Evolutionary conservation across 1,140 invertebrate genomes (phyloP).

Genomic region (Papilio xuthus): DNA sequence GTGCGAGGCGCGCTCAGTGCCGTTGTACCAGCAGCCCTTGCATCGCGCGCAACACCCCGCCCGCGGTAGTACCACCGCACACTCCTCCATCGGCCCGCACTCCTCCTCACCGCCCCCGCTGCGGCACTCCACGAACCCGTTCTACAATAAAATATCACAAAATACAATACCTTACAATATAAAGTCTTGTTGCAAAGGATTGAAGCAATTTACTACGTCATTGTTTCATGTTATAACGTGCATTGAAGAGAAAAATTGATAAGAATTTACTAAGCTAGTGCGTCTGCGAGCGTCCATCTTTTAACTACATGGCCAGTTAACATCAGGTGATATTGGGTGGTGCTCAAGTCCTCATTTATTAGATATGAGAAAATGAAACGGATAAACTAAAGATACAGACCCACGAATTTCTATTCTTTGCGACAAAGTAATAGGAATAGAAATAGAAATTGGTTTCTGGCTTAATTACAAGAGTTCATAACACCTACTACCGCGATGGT

Average conservation of each 20-base stretch:
- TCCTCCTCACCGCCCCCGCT: conserved; percentile 65
- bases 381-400: neutral
- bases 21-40: conserved; percentile 88
- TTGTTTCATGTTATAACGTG: neutral
- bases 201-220: neutral
- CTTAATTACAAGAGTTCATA: too few species aligned
- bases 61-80: conserved; percentile 72
- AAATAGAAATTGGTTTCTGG: too few species aligned
- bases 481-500: too few species aligned
- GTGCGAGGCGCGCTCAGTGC: conserved; percentile 87
- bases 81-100: conserved; percentile 71
- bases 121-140: conserved; percentile 76
- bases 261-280: neutral
- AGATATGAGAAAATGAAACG: neutral
- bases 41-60: conserved; percentile 75
- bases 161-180: neutral
- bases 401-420: too few species aligned
- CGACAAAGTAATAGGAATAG: too few species aligned
- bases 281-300: neutral
- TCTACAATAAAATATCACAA: conserved; percentile 54
- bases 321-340: too few species aligned
- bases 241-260: neutral
- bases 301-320: too few species aligned
- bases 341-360: too few species aligned
- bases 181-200: neutral